phyloP scores from a whole-genome alignment of 2,113 vertebrate genomes.

The Hippocampus zosterae region DNA sequence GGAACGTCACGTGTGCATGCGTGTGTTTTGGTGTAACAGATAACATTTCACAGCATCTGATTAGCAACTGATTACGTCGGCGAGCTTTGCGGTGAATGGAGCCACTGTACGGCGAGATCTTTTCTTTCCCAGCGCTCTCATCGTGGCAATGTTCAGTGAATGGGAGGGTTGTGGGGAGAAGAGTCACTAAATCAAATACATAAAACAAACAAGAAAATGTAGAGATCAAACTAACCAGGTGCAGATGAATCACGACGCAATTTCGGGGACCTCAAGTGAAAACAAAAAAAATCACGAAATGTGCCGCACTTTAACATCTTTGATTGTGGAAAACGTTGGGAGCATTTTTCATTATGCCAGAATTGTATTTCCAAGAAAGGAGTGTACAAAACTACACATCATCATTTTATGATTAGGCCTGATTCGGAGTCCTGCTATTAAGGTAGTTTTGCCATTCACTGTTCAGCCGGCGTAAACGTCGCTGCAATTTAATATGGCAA shows the following conservation, averaged over 20 bases:
- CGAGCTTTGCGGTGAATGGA: constrained; percentile 36
- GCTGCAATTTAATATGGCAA: constrained; percentile 36
- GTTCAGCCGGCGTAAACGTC: constrained; percentile 15
- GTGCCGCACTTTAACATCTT: constrained; percentile 13
- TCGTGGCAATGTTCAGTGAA: constrained; percentile 2
- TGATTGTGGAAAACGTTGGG: constrained; percentile 20
- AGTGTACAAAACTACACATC: constrained; percentile 10
- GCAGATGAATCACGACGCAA: constrained; percentile 34
- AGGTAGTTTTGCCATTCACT: constrained; percentile 21
- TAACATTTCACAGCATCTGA: constrained; percentile 42
- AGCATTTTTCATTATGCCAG: constrained; percentile 23
- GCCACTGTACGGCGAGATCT: constrained; percentile 22
- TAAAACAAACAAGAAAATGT: background rate
- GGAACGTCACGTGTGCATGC: constrained; percentile 7
- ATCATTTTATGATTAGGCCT: constrained; percentile 16
- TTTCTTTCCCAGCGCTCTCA: constrained; percentile 14
- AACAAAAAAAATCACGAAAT: constrained; percentile 26
- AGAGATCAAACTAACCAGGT: constrained; percentile 1
- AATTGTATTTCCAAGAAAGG: constrained; percentile 11
- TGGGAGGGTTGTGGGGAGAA: background rate
- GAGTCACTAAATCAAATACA: background rate
- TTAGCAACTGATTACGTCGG: constrained; percentile 55
- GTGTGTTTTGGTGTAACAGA: constrained; percentile 4
- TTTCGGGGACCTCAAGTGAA: constrained; percentile 17
- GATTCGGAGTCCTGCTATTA: constrained; percentile 14